Base-by-base conservation (phyloP, 2,797 vertebrate species). In the Mycteria americana region DNA sequence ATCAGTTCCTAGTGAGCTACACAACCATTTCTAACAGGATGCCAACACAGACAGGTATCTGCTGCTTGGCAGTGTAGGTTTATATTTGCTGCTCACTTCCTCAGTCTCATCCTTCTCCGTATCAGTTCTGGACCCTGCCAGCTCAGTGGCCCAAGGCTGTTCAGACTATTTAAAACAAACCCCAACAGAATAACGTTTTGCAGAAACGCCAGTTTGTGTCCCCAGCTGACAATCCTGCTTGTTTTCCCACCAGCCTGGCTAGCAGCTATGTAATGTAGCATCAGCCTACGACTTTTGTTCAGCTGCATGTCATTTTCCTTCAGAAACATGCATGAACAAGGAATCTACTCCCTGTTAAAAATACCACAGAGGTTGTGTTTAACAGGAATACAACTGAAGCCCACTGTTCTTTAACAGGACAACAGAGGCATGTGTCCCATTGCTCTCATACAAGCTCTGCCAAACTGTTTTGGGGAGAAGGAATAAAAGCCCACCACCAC, bases 321-420 rank as follows among this genome's bases (percentile, higher is more conserved):
- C 70, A 83, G 53, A 65, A 82, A 81, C 60, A 73, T 48, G 48
- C 28, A 85, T 87, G 83, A 95, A 96, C 86, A 89, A 94, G 89
- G 63, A 86, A 62, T 78, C 35, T 69, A 92, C 79, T 85, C 56
- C 72, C 73, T 19, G 56, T 74, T 73, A 84, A 93, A 92, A 96
- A 94, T 69, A 76, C 50, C 65, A 73, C 41, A 90, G 89, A 93
- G 27, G 31, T 33, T 74, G 37, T 76, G 33, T 79, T 90, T 94
- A 90, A 88, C 60, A 82, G 84, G 64, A 95, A 67, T n/a, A 53
- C 35, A 94, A 97, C 92, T 97, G 63, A 73, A 90, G 8, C 31
- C 53, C 63, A 69, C 28, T 93, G 69, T 79, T 86, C 27, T 87
- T 65, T 50, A 73, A 77, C 4, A 25, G 59, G 72, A 80, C 28